These are phyloP conservation scores for Prolemur simus DNA, from an alignment of 2,113 vertebrate species.

Conservation along the genomic window DNA sequence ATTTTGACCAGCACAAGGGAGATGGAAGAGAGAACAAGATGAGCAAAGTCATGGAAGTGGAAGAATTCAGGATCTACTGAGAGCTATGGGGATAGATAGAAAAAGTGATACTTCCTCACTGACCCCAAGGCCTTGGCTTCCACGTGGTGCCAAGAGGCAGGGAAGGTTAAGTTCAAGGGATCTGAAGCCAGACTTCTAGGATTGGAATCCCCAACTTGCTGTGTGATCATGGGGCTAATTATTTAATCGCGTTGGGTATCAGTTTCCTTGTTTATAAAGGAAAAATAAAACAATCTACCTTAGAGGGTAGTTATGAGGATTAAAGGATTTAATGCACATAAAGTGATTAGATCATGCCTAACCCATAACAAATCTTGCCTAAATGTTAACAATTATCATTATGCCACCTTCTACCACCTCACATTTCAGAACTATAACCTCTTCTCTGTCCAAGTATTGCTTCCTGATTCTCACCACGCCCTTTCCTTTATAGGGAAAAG, in stretches of 20 bases:
- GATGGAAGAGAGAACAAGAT: background rate
- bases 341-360: background rate
- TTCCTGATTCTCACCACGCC: background rate
- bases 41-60: background rate
- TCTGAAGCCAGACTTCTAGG: background rate
- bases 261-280: conserved; percentile 25
- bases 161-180: background rate
- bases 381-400: background rate
- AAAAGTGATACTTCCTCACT: background rate
- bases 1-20: background rate
- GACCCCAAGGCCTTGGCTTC: background rate
- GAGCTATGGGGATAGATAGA: background rate
- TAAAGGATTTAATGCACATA: background rate
- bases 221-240: background rate
- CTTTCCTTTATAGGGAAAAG: background rate
- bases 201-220: background rate
- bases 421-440: background rate
- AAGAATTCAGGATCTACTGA: background rate
- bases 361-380: background rate
- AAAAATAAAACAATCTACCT: background rate
- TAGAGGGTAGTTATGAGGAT: background rate
- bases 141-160: background rate
- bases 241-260: background rate
- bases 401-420: background rate
- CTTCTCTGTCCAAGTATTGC: background rate